Evolutionary conservation across 1,140 invertebrate genomes (phyloP), one percentile per base, ranked within the genome.

Genomic region (Calosoma granatense): DNA sequence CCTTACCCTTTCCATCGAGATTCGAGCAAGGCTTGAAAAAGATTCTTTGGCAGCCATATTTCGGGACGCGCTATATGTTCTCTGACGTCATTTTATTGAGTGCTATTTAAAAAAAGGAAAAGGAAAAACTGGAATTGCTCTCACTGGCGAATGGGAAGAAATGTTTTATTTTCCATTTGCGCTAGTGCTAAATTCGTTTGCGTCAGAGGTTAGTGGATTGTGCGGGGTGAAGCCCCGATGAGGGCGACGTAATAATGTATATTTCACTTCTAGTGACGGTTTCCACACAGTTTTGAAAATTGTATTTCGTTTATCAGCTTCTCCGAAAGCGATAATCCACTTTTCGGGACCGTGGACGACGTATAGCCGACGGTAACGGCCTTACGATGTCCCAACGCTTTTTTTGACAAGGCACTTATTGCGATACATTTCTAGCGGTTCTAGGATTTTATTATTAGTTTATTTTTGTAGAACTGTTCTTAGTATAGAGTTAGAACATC

Each of bases 281-380:
- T 64, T 64, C 63, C 64, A 64, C 64, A 65, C 61, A 64, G 63
- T 65, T 65, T 63, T 65, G 59, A 64, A 64, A 65, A 65, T 65
- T 63, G 61, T 64, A 65, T 65, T 65, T 64, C 61, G 60, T 65
- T 65, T 65, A 64, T 65, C 63, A 60, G 59, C 63, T 63, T 62
- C 60, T 47, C 41, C 56, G 55, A 17, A 17, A 53, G 58, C 61
- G 58, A 64, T 65, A 64, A 65, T 65, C 62, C 56, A 55, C 57
- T 63, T 61, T 47, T 47, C 41, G 6, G 26, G 9, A 47, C 6
- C 9, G 9, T 4, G 41, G 6, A 47, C 6, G 15, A 47, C 41
- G 41, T 6, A 47, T 47, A 9, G 41, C 41, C 17, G 41, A 47
- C 41, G 15, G 41, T 47, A 47, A 47, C 41, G 15, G 9, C 15